Evolutionary conservation across 2,888 invertebrate species (phyloP).

Genomic region (Aelia acuminata): DNA sequence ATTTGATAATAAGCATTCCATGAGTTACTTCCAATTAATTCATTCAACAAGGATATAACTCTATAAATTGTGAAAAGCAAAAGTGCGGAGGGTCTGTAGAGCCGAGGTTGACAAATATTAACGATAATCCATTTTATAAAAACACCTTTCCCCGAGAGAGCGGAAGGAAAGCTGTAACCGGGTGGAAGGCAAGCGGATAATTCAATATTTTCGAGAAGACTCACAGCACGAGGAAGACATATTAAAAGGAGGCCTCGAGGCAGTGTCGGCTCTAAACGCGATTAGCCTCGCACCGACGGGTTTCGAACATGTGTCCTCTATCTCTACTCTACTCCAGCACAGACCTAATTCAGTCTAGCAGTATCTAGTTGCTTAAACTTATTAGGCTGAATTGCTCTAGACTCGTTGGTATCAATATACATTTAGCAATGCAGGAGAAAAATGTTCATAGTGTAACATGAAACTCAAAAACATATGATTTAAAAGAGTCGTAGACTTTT

Average conservation of each 20-base stretch:
- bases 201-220: conserved; percentile 25
- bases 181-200: neutral
- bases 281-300: neutral
- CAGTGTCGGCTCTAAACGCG: neutral
- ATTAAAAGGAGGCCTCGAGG: conserved; percentile 1
- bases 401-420: too few relatives aligned
- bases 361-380: too few relatives aligned
- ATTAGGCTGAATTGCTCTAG: too few relatives aligned
- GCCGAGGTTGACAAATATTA: neutral
- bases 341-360: neutral
- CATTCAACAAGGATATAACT: too few relatives aligned
- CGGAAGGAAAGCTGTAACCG: neutral
- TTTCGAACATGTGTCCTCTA: neutral
- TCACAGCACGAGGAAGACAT: neutral
- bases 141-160: neutral
- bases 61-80: too few relatives aligned
- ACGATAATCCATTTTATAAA: conserved; percentile 19
- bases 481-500: too few relatives aligned
- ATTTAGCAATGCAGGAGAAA: too few relatives aligned
- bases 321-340: neutral
- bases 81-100: too few relatives aligned
- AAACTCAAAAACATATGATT: too few relatives aligned
- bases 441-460: too few relatives aligned
- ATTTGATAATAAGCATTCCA: too few relatives aligned
- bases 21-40: too few relatives aligned